Conservation (phyloP, 1,140 invertebrate species). For the Rhopalosiphum padi region DNA sequence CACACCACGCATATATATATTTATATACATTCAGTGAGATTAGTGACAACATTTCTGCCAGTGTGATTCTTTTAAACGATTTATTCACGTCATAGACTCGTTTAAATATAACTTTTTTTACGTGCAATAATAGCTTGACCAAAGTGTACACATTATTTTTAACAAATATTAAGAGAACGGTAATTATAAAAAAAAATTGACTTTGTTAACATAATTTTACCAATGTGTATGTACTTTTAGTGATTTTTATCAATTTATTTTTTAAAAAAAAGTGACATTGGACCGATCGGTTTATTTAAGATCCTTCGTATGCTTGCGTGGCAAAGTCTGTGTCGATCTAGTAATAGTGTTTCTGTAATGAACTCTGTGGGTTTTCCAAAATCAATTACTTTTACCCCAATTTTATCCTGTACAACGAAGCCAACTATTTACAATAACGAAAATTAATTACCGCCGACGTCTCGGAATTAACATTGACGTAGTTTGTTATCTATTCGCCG, state of each 20-base stretch:
- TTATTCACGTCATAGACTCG: background rate
- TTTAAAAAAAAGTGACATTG: background rate
- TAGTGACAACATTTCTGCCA: background rate
- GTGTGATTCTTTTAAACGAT: background rate
- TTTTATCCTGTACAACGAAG: background rate
- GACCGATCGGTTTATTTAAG: background rate
- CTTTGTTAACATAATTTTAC: background rate
- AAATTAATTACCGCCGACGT: background rate
- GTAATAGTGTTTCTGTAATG: background rate
- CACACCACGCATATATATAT: background rate
- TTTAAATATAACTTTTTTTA: background rate
- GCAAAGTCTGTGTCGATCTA: background rate
- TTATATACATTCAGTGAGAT: background rate
- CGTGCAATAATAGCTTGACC: background rate
- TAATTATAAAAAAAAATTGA: background rate
- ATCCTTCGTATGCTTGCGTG: background rate
- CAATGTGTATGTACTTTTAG: background rate
- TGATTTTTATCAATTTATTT: background rate
- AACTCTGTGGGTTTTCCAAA: background rate
- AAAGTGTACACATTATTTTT: background rate
- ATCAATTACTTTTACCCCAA: conserved; percentile 9
- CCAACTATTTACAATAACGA: conserved; percentile 1
- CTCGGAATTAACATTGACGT: background rate
- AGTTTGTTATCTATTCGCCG: background rate
- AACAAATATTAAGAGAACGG: background rate